Conservation (phyloP, 2,888 invertebrate species). For the Protonemura montana region DNA sequence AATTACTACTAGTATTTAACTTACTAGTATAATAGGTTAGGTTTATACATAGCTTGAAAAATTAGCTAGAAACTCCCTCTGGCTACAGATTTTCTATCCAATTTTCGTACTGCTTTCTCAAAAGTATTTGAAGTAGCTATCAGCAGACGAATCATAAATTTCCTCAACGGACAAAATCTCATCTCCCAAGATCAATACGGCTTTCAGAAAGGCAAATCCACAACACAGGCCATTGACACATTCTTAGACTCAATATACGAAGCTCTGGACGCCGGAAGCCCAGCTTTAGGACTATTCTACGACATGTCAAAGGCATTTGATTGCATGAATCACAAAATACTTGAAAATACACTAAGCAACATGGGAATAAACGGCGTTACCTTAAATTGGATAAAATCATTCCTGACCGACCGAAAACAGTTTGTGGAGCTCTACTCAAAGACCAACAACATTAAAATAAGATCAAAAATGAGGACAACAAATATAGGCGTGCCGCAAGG, state of each 20-base stretch:
- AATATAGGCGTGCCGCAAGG: constrained; percentile 33
- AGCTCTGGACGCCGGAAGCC: background rate
- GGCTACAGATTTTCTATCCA: no score
- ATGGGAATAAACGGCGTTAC: background rate
- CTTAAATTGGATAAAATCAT: background rate
- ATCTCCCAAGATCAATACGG: constrained; percentile 18
- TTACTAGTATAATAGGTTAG: no score
- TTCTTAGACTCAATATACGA: constrained; percentile 21
- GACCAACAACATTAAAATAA: background rate
- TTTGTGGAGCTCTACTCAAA: constrained; percentile 22
- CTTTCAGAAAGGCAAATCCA: constrained; percentile 38
- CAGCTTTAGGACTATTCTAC: constrained; percentile 10
- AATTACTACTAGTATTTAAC: no score
- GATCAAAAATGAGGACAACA: constrained; percentile 23
- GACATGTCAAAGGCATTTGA: no score
- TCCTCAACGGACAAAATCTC: background rate
- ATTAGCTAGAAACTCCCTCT: no score
- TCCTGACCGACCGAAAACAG: constrained; percentile 8
- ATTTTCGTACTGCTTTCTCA: no score
- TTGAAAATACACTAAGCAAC: background rate
- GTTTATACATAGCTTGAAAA: no score
- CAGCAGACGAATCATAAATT: constrained; percentile 1
- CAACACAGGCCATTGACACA: constrained; percentile 28
- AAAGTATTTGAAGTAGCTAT: constrained; percentile 35
- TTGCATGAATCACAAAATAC: constrained; percentile 21